A percentile compares a stretch with the other conserved stretches of the same genome.
Conservation (phyloP, 2,888 invertebrate genomes). For the Pinctada fucata region DNA sequence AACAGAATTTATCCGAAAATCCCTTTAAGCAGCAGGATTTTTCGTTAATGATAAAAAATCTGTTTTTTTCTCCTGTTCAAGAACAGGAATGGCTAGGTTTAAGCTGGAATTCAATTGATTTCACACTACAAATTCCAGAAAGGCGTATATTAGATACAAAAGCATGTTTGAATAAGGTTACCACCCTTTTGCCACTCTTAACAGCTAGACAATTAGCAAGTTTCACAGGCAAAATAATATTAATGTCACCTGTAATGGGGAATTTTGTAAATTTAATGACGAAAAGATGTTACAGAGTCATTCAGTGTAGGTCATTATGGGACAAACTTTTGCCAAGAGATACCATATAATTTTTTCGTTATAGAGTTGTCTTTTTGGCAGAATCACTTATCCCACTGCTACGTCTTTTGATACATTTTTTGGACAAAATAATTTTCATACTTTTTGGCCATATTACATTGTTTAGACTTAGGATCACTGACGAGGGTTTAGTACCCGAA, state of each 20-base stretch:
- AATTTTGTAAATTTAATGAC: background rate
- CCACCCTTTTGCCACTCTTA: background rate
- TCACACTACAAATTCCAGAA: background rate
- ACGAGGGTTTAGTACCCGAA: no score
- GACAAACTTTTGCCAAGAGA: no score
- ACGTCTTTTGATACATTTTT: no score
- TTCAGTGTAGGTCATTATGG: background rate
- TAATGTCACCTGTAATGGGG: slow-evolving; percentile 4
- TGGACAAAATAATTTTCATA: no score
- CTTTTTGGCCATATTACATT: no score
- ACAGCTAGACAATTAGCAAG: background rate
- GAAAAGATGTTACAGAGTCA: background rate
- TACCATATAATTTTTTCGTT: no score
- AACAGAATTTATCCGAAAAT: background rate
- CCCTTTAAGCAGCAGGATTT: background rate
- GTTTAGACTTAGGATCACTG: no score
- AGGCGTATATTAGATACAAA: background rate
- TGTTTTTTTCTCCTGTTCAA: slow-evolving; percentile 1
- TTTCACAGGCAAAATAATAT: slow-evolving; percentile 4
- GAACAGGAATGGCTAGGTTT: background rate
- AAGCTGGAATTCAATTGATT: background rate
- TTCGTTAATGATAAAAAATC: no score
- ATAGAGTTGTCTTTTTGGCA: no score
- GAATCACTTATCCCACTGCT: no score
- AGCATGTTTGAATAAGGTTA: background rate